phyloP scores from a whole-genome alignment of 2,113 vertebrate species.

The Neogale vison region DNA sequence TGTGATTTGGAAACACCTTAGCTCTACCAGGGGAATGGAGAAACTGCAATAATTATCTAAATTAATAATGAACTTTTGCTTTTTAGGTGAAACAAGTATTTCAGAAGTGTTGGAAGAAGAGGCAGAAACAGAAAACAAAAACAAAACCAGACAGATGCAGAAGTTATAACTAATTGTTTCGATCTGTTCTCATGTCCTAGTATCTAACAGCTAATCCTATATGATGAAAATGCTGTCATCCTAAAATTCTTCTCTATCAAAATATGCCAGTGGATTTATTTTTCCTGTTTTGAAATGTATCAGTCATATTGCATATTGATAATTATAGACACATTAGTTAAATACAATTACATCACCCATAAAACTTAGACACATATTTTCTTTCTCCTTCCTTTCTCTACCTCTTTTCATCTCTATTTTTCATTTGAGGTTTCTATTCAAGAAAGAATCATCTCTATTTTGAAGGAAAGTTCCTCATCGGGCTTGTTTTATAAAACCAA shows the following conservation, averaged over 20 bases:
- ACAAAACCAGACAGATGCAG: background rate
- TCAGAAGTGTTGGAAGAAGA: background rate
- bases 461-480: background rate
- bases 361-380: background rate
- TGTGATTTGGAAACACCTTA: conserved; percentile 21
- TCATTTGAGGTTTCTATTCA: background rate
- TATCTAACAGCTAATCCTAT: background rate
- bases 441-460: background rate
- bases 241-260: background rate
- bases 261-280: background rate
- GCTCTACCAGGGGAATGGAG: background rate
- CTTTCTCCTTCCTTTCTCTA: background rate
- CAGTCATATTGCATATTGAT: background rate
- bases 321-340: background rate
- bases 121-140: background rate
- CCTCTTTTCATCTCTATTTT: background rate
- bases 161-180: background rate
- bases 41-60: background rate
- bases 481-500: background rate
- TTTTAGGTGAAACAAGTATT: background rate
- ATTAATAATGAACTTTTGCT: background rate
- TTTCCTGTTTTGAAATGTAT: background rate
- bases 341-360: background rate
- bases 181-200: background rate
- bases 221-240: background rate